Percentiles rank a stretch among this genome's conserved stretches.
phyloP scores from a whole-genome alignment of 1,140 invertebrate genomes.

The Portunus trituberculatus region DNA sequence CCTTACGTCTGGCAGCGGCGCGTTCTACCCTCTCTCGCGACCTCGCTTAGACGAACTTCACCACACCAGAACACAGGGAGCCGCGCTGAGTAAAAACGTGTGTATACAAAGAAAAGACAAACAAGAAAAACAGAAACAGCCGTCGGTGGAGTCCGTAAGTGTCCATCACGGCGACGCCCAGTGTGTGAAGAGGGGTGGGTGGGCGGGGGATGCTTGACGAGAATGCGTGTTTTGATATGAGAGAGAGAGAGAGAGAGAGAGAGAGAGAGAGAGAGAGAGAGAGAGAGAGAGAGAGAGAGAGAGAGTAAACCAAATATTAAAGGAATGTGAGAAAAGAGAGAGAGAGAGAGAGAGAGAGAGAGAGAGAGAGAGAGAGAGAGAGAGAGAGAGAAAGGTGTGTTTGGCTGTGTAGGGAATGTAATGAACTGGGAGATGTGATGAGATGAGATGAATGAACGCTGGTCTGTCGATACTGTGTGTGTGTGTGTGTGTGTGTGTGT shows the following conservation, averaged over 20 bases:
- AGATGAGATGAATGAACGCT: not conserved
- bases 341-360: not conserved
- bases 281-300: constrained; percentile 15
- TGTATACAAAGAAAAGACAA: constrained; percentile 14
- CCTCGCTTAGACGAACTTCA: not conserved
- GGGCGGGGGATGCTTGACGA: not conserved
- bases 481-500: not conserved
- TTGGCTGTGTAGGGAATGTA: not conserved
- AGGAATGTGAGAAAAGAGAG: not conserved
- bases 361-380: not conserved
- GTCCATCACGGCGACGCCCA: not conserved
- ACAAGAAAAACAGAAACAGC: not conserved
- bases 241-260: constrained; percentile 5
- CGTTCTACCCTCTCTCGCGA: not conserved
- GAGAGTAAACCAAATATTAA: not conserved
- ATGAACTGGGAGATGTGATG: not conserved
- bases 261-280: constrained; percentile 39
- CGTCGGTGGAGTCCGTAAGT: not conserved
- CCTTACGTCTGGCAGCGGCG: not conserved
- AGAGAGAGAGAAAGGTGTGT: not conserved
- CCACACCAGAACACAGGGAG: not conserved
- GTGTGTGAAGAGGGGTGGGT: not conserved
- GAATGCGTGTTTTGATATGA: not conserved
- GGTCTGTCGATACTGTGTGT: not conserved
- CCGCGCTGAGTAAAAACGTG: not conserved